A percentile compares a stretch with the other conserved stretches of the same genome.
Conservation (phyloP, 2,888 invertebrate genomes). For the Pseudanteris insignis region DNA sequence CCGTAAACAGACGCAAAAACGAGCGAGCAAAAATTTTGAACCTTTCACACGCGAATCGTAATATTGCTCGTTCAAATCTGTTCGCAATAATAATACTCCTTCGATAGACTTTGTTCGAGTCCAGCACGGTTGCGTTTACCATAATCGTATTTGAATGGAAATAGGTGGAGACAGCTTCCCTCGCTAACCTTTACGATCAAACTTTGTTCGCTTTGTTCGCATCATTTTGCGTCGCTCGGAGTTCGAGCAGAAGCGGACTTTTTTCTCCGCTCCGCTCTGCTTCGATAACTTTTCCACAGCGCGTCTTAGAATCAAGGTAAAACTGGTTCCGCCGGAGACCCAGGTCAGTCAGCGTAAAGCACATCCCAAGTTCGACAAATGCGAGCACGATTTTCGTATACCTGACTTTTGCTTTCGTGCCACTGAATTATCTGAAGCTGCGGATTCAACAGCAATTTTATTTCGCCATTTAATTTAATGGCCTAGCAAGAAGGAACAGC, state of each 20-base stretch:
- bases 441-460: too few species aligned
- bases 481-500: too few species aligned
- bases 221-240: constrained; percentile 21
- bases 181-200: constrained; percentile 32
- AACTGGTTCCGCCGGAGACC: constrained; percentile 10
- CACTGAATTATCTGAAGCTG: too few species aligned
- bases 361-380: constrained; percentile 13
- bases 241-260: constrained; percentile 23
- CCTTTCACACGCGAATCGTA: constrained; percentile 17
- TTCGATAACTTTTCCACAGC: constrained; percentile 14
- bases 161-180: constrained; percentile 24
- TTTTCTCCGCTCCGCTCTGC: constrained; percentile 14
- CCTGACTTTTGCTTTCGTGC: constrained; percentile 5
- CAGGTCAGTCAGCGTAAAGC: constrained; percentile 11
- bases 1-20: too few species aligned
- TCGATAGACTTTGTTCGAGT: constrained; percentile 19
- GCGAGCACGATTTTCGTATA: not conserved
- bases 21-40: too few species aligned
- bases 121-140: constrained; percentile 25
- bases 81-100: constrained; percentile 30
- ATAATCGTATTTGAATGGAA: constrained; percentile 37
- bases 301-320: constrained; percentile 25
- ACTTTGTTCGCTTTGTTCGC: constrained; percentile 30
- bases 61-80: constrained; percentile 26
- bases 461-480: too few species aligned